A percentile compares a stretch with the other conserved stretches of the same genome.
Evolutionary conservation across 2,888 invertebrate genomes (phyloP).

Genomic region (Rhagium mordax): DNA sequence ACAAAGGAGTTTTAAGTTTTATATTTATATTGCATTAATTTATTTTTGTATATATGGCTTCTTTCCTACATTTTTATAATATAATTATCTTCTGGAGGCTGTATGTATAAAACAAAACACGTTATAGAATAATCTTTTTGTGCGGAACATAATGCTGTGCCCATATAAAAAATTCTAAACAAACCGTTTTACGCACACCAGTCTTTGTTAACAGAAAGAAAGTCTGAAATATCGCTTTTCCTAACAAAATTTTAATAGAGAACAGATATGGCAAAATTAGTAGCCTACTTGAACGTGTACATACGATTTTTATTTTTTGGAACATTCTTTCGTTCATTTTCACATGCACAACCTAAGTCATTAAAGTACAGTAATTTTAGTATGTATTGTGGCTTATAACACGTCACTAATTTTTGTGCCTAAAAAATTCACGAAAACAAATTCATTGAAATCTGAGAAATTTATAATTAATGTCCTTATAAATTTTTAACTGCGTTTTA

Average conservation of each 20-base stretch:
- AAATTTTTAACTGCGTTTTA: no score
- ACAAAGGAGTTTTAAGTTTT: conserved; percentile 1
- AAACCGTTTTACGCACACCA: neutral
- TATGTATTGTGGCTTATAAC: neutral
- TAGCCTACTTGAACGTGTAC: neutral
- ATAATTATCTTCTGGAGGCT: conserved; percentile 15
- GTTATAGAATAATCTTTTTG: conserved; percentile 29
- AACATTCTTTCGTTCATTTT: neutral
- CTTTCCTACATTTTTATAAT: conserved; percentile 16
- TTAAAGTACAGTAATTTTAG: neutral
- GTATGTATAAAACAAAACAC: conserved; percentile 31
- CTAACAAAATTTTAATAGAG: no score
- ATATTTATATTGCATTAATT: conserved; percentile 27
- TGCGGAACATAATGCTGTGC: conserved; percentile 23
- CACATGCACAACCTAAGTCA: neutral
- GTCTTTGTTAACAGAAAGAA: neutral
- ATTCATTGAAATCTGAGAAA: no score
- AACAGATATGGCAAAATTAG: neutral
- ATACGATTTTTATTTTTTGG: neutral
- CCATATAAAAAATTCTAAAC: neutral
- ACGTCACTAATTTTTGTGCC: neutral
- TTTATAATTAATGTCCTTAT: no score
- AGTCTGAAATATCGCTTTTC: neutral
- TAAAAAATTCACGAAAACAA: no score
- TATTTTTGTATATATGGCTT: conserved; percentile 39